phyloP scores from a whole-genome alignment of 2,797 vertebrate genomes.

The Rhabdomys pumilio region DNA sequence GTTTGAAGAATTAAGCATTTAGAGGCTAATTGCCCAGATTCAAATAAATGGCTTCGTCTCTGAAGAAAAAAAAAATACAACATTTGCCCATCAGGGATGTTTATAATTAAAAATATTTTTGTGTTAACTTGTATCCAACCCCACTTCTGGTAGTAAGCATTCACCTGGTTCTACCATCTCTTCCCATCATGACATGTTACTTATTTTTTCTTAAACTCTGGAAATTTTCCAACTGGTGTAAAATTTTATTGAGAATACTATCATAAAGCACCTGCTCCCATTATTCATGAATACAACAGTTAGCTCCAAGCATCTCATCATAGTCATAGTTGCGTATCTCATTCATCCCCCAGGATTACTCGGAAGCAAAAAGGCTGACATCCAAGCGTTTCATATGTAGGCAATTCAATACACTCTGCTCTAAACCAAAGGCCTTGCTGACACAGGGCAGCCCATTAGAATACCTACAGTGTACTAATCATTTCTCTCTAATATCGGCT shows the following conservation, averaged over 20 bases:
- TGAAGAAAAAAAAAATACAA: slow-evolving; percentile 73
- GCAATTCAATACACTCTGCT: not conserved
- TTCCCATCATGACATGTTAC: not conserved
- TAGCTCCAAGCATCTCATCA: not conserved
- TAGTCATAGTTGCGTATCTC: not conserved
- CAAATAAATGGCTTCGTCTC: slow-evolving; percentile 83
- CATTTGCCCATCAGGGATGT: slow-evolving; percentile 39
- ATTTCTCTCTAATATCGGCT: slow-evolving; percentile 51
- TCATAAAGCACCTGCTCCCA: not conserved
- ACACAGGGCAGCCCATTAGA: slow-evolving; percentile 4
- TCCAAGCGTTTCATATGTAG: not conserved
- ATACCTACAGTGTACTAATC: not conserved
- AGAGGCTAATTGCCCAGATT: slow-evolving; percentile 77
- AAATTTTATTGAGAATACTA: not conserved
- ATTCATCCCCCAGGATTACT: not conserved
- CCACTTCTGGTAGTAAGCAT: not conserved
- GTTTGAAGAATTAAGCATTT: slow-evolving; percentile 76
- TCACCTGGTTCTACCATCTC: not conserved
- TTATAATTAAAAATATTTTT: not conserved
- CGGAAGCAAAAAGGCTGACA: slow-evolving; percentile 41
- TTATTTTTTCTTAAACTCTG: not conserved
- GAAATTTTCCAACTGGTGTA: slow-evolving; percentile 41
- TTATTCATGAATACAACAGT: not conserved
- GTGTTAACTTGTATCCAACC: not conserved
- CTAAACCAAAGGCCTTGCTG: slow-evolving; percentile 51